Conservation (phyloP, 2,888 invertebrate species). For the Leptopilina drosophilae region DNA sequence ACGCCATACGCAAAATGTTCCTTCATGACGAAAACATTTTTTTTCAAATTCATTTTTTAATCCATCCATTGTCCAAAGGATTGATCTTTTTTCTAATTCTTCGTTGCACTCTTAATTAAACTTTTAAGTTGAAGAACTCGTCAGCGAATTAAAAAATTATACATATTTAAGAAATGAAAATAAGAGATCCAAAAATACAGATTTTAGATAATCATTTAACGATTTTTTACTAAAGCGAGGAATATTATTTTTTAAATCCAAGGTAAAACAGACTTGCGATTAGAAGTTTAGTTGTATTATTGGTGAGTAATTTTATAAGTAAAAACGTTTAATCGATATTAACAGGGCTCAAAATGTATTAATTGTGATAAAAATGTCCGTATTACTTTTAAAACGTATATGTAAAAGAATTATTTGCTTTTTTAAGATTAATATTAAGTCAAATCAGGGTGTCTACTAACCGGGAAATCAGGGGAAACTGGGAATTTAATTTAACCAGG, state of each 20-base stretch:
- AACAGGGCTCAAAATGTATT: too few relatives aligned
- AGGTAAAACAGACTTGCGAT: too few relatives aligned
- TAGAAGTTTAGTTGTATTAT: neutral
- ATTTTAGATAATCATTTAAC: too few relatives aligned
- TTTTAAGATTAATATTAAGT: too few relatives aligned
- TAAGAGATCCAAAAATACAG: too few relatives aligned
- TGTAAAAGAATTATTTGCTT: too few relatives aligned
- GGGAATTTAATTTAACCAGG: too few relatives aligned
- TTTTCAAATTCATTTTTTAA: neutral
- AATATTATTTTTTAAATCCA: too few relatives aligned
- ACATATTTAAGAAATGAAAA: neutral
- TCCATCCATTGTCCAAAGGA: slow-evolving; percentile 23
- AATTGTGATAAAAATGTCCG: slow-evolving; percentile 23
- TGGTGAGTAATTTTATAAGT: neutral
- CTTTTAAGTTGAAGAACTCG: slow-evolving; percentile 33
- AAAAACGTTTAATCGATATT: too few relatives aligned
- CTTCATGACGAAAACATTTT: neutral
- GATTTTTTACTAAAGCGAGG: too few relatives aligned
- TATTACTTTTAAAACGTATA: slow-evolving; percentile 15
- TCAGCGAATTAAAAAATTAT: neutral
- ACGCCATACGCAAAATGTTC: slow-evolving; percentile 2
- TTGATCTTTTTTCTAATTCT: neutral
- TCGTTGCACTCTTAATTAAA: neutral
- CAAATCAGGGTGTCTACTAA: too few relatives aligned
- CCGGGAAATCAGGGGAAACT: too few relatives aligned